Conservation (phyloP, 1,140 invertebrate species). For the Nasonia vitripennis region DNA sequence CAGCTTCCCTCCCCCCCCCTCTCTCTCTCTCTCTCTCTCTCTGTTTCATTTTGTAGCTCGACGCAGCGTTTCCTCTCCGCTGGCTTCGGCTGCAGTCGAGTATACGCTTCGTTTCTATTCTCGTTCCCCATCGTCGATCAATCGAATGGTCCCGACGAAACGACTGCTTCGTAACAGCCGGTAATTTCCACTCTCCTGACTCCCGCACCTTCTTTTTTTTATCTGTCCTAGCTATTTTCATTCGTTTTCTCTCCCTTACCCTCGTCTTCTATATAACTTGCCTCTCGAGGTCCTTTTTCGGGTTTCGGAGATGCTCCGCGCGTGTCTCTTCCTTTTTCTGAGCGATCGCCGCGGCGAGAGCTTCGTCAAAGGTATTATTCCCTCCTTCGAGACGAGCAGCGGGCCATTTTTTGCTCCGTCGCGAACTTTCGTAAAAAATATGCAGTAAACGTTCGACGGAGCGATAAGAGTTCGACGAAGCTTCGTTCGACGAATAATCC, state of each 20-base stretch:
- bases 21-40: conserved; percentile 17
- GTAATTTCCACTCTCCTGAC: conserved; percentile 44
- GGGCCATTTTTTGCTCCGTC: no score
- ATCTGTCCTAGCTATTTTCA: conserved; percentile 25
- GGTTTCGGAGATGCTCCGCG: not conserved
- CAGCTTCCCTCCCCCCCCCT: not conserved
- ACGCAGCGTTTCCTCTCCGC: not conserved
- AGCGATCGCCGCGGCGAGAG: not conserved
- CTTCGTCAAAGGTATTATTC: not conserved
- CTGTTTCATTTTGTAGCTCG: conserved; percentile 1
- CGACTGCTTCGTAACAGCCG: conserved; percentile 47
- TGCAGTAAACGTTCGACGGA: not conserved
- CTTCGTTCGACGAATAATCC: not conserved
- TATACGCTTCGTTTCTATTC: conserved; percentile 45
- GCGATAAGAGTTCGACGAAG: not conserved
- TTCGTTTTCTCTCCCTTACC: not conserved
- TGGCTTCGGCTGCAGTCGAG: not conserved
- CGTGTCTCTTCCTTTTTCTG: not conserved
- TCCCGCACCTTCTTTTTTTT: conserved; percentile 10
- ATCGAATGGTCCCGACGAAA: conserved; percentile 51
- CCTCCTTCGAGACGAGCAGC: no score
- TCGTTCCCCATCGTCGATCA: conserved; percentile 46
- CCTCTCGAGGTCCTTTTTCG: not conserved
- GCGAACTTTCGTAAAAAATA: not conserved
- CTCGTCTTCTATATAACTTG: no score